These are phyloP conservation scores for Pelecanus crispus DNA, from an alignment of 2,113 vertebrate species.

Conservation along the genomic window DNA sequence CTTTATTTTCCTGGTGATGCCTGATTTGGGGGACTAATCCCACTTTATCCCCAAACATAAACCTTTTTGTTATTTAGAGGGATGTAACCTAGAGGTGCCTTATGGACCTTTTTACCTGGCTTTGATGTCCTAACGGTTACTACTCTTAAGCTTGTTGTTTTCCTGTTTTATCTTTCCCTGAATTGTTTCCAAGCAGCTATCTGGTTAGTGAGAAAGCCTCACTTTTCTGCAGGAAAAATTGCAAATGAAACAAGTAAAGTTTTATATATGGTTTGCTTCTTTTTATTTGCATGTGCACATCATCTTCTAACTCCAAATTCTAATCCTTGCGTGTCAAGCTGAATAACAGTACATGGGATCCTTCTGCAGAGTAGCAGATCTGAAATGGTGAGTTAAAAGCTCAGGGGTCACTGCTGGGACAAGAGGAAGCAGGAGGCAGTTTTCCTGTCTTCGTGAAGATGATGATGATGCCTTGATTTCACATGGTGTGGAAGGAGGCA, in stretches of 20 bases:
- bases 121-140: slow-evolving; percentile 36
- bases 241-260: neutral
- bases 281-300: neutral
- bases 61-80: neutral
- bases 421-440: slow-evolving; percentile 7
- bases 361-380: neutral
- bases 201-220: neutral
- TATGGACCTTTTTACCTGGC: slow-evolving; percentile 34
- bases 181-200: neutral
- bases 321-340: neutral
- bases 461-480: slow-evolving; percentile 8
- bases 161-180: neutral
- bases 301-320: neutral
- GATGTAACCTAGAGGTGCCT: neutral
- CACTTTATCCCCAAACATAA: slow-evolving; percentile 24
- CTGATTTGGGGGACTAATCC: slow-evolving; percentile 30
- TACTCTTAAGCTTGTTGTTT: neutral
- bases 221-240: neutral
- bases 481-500: slow-evolving; percentile 34
- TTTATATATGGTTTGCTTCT: neutral
- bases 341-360: neutral
- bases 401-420: neutral
- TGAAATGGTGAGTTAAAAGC: neutral
- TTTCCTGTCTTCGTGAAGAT: slow-evolving; percentile 11
- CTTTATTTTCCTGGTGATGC: slow-evolving; percentile 16